Percentiles rank a stretch among this genome's conserved stretches.
Evolutionary conservation across 2,888 invertebrate genomes (phyloP).

Genomic region (Archips crataeganus): DNA sequence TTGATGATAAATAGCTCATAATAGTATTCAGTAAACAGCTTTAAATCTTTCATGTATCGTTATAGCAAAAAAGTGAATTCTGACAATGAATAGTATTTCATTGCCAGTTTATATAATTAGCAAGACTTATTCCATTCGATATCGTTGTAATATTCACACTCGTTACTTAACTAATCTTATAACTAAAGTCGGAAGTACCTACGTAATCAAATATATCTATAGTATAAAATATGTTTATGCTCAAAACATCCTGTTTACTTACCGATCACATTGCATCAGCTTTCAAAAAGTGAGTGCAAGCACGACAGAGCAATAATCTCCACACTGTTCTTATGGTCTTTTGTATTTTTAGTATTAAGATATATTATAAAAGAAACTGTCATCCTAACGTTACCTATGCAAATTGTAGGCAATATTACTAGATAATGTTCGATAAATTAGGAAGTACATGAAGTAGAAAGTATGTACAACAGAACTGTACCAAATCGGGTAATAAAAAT

Average conservation of each 20-base stretch:
- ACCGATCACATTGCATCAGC: conserved; percentile 44
- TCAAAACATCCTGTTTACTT: conserved; percentile 36
- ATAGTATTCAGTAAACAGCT: conserved; percentile 62
- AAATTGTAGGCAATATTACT: conserved; percentile 67
- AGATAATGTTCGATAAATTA: conserved; percentile 32
- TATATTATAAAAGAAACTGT: conserved; percentile 21
- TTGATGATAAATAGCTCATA: conserved; percentile 20
- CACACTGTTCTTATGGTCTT: conserved; percentile 19
- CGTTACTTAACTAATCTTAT: conserved; percentile 26
- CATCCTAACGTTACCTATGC: conserved; percentile 55
- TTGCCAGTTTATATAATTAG: conserved; percentile 36
- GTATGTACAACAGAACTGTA: conserved; percentile 78
- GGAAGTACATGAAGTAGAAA: conserved; percentile 64
- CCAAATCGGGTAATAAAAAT: conserved; percentile 75
- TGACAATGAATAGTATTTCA: conserved; percentile 26
- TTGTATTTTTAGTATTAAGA: conserved; percentile 41
- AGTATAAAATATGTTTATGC: conserved; percentile 32
- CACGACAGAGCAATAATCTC: conserved; percentile 55
- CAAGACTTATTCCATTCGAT: conserved; percentile 36
- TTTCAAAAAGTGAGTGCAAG: conserved; percentile 71
- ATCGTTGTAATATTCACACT: conserved; percentile 33
- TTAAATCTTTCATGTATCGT: conserved; percentile 59
- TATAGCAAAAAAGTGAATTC: conserved; percentile 44
- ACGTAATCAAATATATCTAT: conserved; percentile 17
- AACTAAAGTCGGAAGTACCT: conserved; percentile 11